Evolutionary conservation across 2,888 invertebrate species (phyloP), one percentile per base, ranked within the genome.

Genomic region (Alitta virens): DNA sequence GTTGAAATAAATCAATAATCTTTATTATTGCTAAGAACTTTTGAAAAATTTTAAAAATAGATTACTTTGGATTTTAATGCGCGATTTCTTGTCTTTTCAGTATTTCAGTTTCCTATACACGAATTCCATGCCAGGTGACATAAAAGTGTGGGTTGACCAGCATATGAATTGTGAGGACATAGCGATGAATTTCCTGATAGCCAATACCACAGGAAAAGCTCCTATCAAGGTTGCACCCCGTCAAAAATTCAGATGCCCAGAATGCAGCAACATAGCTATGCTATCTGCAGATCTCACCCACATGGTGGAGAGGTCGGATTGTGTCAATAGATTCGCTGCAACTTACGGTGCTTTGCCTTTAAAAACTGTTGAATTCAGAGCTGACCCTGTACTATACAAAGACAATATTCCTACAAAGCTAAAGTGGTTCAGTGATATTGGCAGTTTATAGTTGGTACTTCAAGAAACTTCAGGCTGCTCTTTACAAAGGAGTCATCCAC

Each of bases 131-230:
- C 94, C 95, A 0, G 86, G 87, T 0, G 88, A 89, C 73, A 90
- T 96, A 50, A 89, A 90, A 64, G 85, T 88, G 60, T 95, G 92
- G 92, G 95, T 96, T 0, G 96, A 97, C 80, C 89, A 91, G 18
- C 90, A 92, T 77, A 95, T 96, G 91, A 97, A 97, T 83, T 97
- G 96, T 79, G 97, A 97, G 82, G 96, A 97, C 78, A 94, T 97
- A 72, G 96, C 96, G 0, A 96, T 97, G 94, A 97, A 97, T 83
- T 97, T 96, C 83, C 87, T 97, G 2, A 91, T 97, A 33, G 91
- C 95, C 1, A 95, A 96, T 80, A 84, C 91, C 21, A 96, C 96
- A 0, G 90, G 92, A 72, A 95, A 95, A 84, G 90, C 95, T 1
- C 95, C 96, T 0, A 93, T 97, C 33, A 84, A 84, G 72, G 94